Conservation (phyloP, 2,888 invertebrate genomes). For the Carterocephalus palaemon region DNA sequence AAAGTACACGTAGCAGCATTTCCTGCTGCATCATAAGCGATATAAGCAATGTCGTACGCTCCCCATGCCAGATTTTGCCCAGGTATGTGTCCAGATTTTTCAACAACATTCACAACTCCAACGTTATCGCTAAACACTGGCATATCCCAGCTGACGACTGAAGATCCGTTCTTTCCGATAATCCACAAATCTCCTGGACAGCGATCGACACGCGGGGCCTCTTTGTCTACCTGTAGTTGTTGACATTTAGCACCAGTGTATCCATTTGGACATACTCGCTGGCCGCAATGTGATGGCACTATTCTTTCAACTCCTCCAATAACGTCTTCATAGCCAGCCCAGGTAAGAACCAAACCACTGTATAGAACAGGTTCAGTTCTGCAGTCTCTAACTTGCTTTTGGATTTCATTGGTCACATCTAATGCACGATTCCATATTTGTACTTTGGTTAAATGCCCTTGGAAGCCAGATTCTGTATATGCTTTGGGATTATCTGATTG, state of each 20-base stretch:
- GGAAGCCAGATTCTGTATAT: slow-evolving; percentile 94
- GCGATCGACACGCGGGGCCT: slow-evolving; percentile 90
- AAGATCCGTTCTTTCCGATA: slow-evolving; percentile 93
- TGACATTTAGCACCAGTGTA: slow-evolving; percentile 92
- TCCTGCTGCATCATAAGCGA: slow-evolving; percentile 95
- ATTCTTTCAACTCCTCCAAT: slow-evolving; percentile 93
- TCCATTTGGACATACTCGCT: slow-evolving; percentile 91
- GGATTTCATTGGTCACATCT: slow-evolving; percentile 94
- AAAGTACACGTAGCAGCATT: slow-evolving; percentile 95
- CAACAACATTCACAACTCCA: slow-evolving; percentile 87
- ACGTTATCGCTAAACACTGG: slow-evolving; percentile 95
- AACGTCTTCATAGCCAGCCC: slow-evolving; percentile 95
- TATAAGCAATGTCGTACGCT: slow-evolving; percentile 93
- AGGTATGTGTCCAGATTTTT: slow-evolving; percentile 91
- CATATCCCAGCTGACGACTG: slow-evolving; percentile 94
- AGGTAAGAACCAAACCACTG: slow-evolving; percentile 90
- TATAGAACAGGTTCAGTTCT: slow-evolving; percentile 94
- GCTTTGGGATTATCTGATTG: slow-evolving; percentile 88
- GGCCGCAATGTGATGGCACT: slow-evolving; percentile 95
- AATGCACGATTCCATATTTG: slow-evolving; percentile 96
- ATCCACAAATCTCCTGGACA: slow-evolving; percentile 97
- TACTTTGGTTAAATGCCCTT: slow-evolving; percentile 95
- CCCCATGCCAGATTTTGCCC: slow-evolving; percentile 95
- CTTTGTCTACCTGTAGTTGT: slow-evolving; percentile 89
- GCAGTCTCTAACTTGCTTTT: slow-evolving; percentile 95